Evolutionary conservation across 2,113 vertebrate genomes (phyloP).

Genomic region (Plestiodon gilberti): DNA sequence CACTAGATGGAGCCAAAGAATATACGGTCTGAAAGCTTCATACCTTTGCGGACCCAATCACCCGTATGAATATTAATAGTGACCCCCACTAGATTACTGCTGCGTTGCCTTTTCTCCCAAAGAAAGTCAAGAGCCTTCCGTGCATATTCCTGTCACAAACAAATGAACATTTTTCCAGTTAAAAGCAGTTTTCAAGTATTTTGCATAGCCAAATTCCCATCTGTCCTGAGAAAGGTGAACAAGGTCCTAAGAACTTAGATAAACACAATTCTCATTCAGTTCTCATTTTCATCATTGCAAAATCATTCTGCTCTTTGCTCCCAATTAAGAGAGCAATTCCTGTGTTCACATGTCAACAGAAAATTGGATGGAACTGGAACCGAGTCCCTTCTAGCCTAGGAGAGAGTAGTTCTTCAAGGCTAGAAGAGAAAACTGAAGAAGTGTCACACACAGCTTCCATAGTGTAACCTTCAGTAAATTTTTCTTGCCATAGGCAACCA

Average conservation of each 20-base stretch:
- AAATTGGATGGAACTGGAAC: neutral
- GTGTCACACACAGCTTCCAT: neutral
- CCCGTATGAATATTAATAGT: conserved; percentile 99
- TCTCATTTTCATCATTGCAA: neutral
- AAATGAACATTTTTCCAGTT: neutral
- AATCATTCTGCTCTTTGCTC: neutral
- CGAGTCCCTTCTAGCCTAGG: neutral
- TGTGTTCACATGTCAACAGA: neutral
- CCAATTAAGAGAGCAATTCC: neutral
- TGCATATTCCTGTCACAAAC: conserved; percentile 86
- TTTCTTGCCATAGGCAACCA: neutral
- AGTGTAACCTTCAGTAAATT: neutral
- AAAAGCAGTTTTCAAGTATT: neutral
- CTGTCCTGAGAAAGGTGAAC: neutral
- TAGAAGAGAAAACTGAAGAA: neutral
- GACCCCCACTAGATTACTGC: conserved; percentile 97
- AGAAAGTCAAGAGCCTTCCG: conserved; percentile 96
- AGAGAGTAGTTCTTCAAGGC: neutral
- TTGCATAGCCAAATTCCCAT: neutral
- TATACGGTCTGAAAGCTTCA: neutral
- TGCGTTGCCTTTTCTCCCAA: conserved; percentile 97
- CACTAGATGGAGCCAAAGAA: neutral
- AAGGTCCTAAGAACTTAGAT: neutral
- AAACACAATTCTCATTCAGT: neutral
- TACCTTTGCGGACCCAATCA: conserved; percentile 92